These are phyloP conservation scores for Tupaia chinensis DNA, from an alignment of 2,113 vertebrate species.

Conservation along the genomic window DNA sequence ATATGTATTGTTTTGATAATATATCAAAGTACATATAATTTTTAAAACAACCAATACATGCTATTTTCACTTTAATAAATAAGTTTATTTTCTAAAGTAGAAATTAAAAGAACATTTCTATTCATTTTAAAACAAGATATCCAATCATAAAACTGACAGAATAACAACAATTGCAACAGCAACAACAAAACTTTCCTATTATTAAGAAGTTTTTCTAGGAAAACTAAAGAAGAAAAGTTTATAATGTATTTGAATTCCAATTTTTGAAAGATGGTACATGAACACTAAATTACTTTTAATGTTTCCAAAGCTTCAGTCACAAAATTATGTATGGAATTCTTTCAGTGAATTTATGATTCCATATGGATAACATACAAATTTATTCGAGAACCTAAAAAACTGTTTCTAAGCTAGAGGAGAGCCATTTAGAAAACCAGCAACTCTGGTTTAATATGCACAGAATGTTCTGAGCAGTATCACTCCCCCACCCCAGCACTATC, in stretches of 20 bases:
- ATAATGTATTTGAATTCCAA: background rate
- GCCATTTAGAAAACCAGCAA: conserved; percentile 36
- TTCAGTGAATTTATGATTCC: conserved; percentile 53
- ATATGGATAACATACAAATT: background rate
- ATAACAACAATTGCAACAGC: background rate
- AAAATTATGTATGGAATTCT: conserved; percentile 7
- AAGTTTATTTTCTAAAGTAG: conserved; percentile 26
- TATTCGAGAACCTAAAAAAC: conserved; percentile 57
- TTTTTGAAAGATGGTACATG: background rate
- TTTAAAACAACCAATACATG: background rate
- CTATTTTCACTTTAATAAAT: conserved; percentile 1
- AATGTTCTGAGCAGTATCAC: background rate
- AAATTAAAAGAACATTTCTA: conserved; percentile 1
- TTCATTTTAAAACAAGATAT: conserved; percentile 46
- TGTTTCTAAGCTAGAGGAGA: conserved; percentile 3
- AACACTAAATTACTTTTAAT: background rate
- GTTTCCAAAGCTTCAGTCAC: background rate
- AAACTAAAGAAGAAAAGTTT: conserved; percentile 17
- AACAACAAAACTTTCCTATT: background rate
- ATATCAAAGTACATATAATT: background rate
- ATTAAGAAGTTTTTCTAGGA: conserved; percentile 24
- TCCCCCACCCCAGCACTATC: conserved; percentile 55
- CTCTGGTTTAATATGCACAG: conserved; percentile 63
- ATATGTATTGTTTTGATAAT: background rate
- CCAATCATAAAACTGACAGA: conserved; percentile 8